Conservation (phyloP, 64 coral and sea anemone species). For the Astreopora myriophthalma region DNA sequence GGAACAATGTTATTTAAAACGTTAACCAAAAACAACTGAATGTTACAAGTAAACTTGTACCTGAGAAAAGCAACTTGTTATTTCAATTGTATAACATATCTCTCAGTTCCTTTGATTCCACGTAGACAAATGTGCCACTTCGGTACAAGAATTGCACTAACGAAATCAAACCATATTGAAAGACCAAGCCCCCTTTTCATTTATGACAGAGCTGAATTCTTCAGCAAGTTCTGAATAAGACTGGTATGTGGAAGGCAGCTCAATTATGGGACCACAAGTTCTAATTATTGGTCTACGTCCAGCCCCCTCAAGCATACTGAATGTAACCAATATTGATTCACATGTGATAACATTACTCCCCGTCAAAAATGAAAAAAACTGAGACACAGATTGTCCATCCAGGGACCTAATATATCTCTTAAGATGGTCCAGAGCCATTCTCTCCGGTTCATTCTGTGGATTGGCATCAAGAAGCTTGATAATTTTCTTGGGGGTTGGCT, state of each 20-base stretch:
- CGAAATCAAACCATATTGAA: too few relatives aligned
- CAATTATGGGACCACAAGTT: slow-evolving; percentile 71
- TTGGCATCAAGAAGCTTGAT: slow-evolving; percentile 47
- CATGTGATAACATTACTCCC: slow-evolving; percentile 61
- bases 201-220: too few relatives aligned
- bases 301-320: slow-evolving; percentile 56
- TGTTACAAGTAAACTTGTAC: too few relatives aligned
- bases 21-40: too few relatives aligned
- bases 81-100: too few relatives aligned
- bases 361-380: slow-evolving; percentile 79
- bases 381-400: slow-evolving; percentile 12
- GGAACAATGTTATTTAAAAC: too few relatives aligned
- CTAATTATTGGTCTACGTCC: slow-evolving; percentile 35
- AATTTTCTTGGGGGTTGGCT: slow-evolving; percentile 58
- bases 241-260: slow-evolving; percentile 76
- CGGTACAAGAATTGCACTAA: too few relatives aligned
- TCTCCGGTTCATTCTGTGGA: slow-evolving; percentile 51
- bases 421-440: slow-evolving; percentile 38
- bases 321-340: slow-evolving; percentile 58
- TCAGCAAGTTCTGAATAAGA: too few relatives aligned
- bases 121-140: too few relatives aligned
- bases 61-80: too few relatives aligned
- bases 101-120: too few relatives aligned
- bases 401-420: slow-evolving; percentile 30
- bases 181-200: too few relatives aligned